Evolutionary conservation across 1,140 invertebrate genomes (phyloP).

Genomic region (Drosophila pallidifrons): DNA sequence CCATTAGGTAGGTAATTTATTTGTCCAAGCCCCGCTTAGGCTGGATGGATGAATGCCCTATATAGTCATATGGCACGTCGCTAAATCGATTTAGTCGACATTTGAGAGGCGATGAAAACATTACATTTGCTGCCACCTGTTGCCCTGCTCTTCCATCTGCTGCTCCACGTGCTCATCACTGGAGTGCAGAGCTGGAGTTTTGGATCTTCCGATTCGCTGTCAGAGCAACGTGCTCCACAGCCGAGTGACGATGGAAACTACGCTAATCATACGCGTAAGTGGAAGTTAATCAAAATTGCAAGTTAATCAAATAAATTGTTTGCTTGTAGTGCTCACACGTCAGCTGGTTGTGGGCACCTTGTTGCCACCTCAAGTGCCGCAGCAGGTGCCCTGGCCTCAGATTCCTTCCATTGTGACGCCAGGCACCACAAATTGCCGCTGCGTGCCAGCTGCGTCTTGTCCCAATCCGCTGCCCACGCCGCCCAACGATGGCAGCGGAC

Average conservation of each 20-base stretch:
- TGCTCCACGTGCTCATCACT: slow-evolving; percentile 29
- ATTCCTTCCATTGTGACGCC: slow-evolving; percentile 42
- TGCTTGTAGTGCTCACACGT: slow-evolving; percentile 59
- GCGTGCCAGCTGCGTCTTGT: slow-evolving; percentile 74
- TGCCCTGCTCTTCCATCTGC: slow-evolving; percentile 14
- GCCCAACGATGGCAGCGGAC: slow-evolving; percentile 85
- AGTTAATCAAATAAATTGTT: not conserved
- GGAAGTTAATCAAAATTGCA: not conserved
- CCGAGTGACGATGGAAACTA: slow-evolving; percentile 59
- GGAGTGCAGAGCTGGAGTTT: slow-evolving; percentile 51
- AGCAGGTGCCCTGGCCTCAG: slow-evolving; percentile 43
- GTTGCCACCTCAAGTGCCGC: slow-evolving; percentile 47
- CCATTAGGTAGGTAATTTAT: slow-evolving; percentile 60
- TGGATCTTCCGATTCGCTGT: slow-evolving; percentile 30
- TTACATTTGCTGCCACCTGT: slow-evolving; percentile 21
- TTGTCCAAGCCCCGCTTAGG: slow-evolving; percentile 28
- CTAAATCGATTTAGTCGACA: slow-evolving; percentile 57
- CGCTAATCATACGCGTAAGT: slow-evolving; percentile 65
- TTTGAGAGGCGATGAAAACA: slow-evolving; percentile 51
- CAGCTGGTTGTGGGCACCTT: slow-evolving; percentile 76
- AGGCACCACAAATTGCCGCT: slow-evolving; percentile 73
- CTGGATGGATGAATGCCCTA: slow-evolving; percentile 46
- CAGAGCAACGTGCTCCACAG: slow-evolving; percentile 32
- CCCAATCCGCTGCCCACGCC: slow-evolving; percentile 63
- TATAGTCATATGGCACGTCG: slow-evolving; percentile 54